These are phyloP conservation scores for Troides helena DNA, from an alignment of 2,888 invertebrate species.

Conservation along the genomic window DNA sequence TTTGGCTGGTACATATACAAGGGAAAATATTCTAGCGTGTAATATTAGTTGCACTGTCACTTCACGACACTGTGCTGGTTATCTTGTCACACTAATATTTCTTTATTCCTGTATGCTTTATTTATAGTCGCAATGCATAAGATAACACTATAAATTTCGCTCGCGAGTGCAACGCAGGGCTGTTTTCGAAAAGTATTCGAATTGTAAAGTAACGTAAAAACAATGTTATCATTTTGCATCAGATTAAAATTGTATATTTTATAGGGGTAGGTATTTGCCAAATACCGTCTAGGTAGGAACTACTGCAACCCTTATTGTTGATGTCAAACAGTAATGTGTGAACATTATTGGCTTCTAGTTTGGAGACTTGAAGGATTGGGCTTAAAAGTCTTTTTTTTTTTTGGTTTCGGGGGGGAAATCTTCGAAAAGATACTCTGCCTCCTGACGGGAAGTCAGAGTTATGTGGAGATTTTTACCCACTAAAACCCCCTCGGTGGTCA, in stretches of 20 bases:
- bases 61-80: constrained; percentile 47
- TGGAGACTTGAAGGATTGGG: no score
- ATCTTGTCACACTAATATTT: constrained; percentile 69
- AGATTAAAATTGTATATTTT: background rate
- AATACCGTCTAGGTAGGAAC: no score
- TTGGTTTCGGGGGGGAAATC: no score
- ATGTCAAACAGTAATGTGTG: no score
- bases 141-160: constrained; percentile 54
- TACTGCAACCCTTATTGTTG: no score
- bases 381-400: no score
- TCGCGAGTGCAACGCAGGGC: background rate
- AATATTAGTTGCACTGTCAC: constrained; percentile 24
- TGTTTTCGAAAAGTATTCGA: background rate
- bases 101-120: constrained; percentile 59
- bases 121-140: constrained; percentile 59
- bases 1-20: constrained; percentile 17
- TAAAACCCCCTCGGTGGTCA: no score
- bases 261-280: background rate
- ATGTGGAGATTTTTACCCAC: no score
- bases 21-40: constrained; percentile 25
- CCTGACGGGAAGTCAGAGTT: no score
- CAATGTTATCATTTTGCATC: background rate
- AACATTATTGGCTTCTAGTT: no score
- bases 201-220: background rate
- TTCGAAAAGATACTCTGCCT: no score